Evolutionary conservation across 2,113 vertebrate species (phyloP), one percentile per base, ranked within the genome.

Genomic region (Trogon surrucura): DNA sequence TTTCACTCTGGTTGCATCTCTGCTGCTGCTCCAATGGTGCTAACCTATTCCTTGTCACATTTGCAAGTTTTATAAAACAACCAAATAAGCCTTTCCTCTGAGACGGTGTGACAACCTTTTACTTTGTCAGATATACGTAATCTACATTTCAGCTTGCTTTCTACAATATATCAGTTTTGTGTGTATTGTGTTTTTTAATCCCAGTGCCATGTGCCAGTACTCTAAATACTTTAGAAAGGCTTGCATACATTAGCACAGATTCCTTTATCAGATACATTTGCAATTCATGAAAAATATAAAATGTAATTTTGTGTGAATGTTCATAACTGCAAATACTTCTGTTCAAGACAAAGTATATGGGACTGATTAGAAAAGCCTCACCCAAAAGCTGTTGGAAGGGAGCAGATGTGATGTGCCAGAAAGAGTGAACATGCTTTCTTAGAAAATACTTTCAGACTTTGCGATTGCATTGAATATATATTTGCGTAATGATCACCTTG

Each of bases 401-500:
- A 9, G 17, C 13, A 85, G 62, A 50, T 23, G 44, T 1, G 17
- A 79, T n/a, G 25, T 73, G 21, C 27, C 36, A 48, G 78, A 51
- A 75, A 71, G 50, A 77, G 38, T 50, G 79, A 89, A 85, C 6
- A 2, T 25, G 20, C 6, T 61, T 78, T 34, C 72, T 61, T 73
- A 71, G 64, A 71, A 86, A 78, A 69, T 32, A 60, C 26, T 89
- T 38, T 26, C 54, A 81, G 81, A 32, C 21, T 48, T 85, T n/a
- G 27, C 44, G 81, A 25, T 64, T 80, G 41, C 50, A 32, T 48
- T 78, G 56, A 45, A 56, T 79, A 14, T 65, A 38, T 25, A 75
- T 89, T 91, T 90, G 54, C 88, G 69, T 82, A 84, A 88, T 45
- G 94, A 95, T 88, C 54, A 65, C 48, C 19, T 83, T 58, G 47